Evolutionary conservation across 2,797 vertebrate genomes (phyloP), one percentile per base, ranked within the genome.

Genomic region (Neopelma chrysocephalum): DNA sequence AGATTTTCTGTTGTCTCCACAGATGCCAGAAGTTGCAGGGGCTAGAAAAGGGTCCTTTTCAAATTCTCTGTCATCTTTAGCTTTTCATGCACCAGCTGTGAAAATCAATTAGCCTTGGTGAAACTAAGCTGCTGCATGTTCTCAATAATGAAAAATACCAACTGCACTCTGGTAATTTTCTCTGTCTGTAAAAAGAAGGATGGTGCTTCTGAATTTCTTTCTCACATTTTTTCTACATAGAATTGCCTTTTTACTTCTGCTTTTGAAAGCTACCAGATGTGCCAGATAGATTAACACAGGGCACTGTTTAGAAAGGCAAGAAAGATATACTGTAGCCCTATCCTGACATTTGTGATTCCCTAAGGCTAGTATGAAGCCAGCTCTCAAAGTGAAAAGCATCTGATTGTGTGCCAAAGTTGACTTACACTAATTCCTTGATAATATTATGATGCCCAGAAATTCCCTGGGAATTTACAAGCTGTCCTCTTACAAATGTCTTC

Each of bases 101-200:
- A 96, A 97, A 98, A 98, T 98, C 97, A 97, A 95, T 98, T 97
- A 96, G 92, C 60, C 62, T 45, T 82, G 69, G 94, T 92, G 76
- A 97, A 98, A 96, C 56, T 50, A 68, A 96, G 87, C 82, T 94
- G 82, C 57, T 85, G 53, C 42, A 64, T 91, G 72, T 93, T 96
- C 96, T 97, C 89, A 89, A 42, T 94, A 97, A 97, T 81, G 88
- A 97, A 94, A 97, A 96, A 82, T 93, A 94, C 73, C 95, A 97
- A 97, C 66, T 95, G 89, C 15, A 25, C 21, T 75, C 82, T 76
- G 78, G 87, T 81, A 92, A 87, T 97, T 97, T 96, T 96, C 76
- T 95, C 88, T 90, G 71, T 91, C 73, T 87, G 68, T 83, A 86
- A 78, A 93, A 96, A 96, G 87, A 95, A 50, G n/a, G 83, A 95